Conservation (phyloP, 92 coral and sea anemone species). For the Bergia puertoricense region DNA sequence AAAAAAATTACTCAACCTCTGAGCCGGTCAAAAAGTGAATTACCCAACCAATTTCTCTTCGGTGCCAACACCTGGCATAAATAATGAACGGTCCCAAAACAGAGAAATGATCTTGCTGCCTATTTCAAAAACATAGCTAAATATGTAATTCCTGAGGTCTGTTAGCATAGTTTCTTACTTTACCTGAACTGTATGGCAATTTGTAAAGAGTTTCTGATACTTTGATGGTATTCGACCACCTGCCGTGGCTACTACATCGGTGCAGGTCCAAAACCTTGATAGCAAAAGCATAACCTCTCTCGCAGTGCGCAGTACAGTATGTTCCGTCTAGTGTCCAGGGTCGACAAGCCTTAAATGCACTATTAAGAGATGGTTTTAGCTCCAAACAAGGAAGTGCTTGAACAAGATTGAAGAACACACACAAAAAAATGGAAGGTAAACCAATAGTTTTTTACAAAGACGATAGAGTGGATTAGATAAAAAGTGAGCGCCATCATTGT, state of each 20-base stretch:
- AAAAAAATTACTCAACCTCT: too few relatives aligned
- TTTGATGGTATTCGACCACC: neutral
- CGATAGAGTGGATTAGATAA: neutral
- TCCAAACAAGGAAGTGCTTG: neutral
- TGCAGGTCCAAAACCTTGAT: neutral
- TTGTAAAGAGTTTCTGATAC: neutral
- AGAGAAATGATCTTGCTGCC: neutral
- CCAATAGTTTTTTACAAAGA: neutral
- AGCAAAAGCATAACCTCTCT: slow-evolving; percentile 1
- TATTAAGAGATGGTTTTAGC: neutral
- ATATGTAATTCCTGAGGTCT: too few relatives aligned
- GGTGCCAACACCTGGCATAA: too few relatives aligned
- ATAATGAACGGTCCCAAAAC: too few relatives aligned
- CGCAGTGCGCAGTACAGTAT: neutral
- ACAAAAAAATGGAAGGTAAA: neutral
- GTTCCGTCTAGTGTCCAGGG: neutral
- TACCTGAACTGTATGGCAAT: slow-evolving; percentile 4
- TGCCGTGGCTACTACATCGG: neutral
- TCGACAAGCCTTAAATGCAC: neutral
- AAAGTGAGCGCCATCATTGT: neutral
- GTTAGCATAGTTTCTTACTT: neutral
- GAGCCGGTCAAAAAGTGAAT: too few relatives aligned
- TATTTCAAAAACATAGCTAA: neutral
- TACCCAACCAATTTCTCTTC: too few relatives aligned
- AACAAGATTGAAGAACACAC: neutral